Conservation (phyloP, 1,140 invertebrate genomes). For the Heliconius himera region DNA sequence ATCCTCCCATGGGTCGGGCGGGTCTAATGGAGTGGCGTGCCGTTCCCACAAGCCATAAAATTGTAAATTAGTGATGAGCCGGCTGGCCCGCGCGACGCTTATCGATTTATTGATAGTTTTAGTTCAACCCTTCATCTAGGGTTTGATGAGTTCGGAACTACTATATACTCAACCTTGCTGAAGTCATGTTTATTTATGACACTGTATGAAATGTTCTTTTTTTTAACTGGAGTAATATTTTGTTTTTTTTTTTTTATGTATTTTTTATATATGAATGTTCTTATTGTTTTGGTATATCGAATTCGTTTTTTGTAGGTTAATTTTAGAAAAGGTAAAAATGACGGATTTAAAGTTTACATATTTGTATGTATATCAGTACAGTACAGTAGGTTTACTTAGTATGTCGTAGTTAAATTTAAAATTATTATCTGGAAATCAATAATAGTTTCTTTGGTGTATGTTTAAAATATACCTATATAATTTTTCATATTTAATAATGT, state of each 20-base stretch:
- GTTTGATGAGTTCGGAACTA: constrained; percentile 37
- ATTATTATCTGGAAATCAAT: background rate
- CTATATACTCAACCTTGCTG: constrained; percentile 18
- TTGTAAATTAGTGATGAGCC: constrained; percentile 81
- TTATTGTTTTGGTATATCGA: background rate
- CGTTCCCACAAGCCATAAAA: constrained; percentile 78
- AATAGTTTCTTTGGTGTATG: background rate
- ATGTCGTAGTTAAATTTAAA: background rate
- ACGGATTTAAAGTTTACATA: background rate
- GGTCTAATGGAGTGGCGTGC: constrained; percentile 72
- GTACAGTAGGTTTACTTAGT: too few species aligned
- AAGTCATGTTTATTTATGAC: background rate
- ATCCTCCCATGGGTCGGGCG: constrained; percentile 62
- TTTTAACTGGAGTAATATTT: background rate
- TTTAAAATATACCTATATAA: too few species aligned
- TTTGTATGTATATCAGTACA: too few species aligned
- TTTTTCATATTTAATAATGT: too few species aligned
- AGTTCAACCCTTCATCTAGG: constrained; percentile 51
- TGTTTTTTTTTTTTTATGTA: too few species aligned
- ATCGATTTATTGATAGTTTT: constrained; percentile 81
- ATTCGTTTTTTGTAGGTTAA: background rate
- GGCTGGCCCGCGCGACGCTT: constrained; percentile 62
- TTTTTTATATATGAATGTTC: too few species aligned
- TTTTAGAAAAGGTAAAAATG: background rate
- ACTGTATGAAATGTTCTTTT: background rate